These are phyloP conservation scores for Odobenus rosmarus DNA, from an alignment of 2,113 vertebrate genomes.

Conservation along the genomic window DNA sequence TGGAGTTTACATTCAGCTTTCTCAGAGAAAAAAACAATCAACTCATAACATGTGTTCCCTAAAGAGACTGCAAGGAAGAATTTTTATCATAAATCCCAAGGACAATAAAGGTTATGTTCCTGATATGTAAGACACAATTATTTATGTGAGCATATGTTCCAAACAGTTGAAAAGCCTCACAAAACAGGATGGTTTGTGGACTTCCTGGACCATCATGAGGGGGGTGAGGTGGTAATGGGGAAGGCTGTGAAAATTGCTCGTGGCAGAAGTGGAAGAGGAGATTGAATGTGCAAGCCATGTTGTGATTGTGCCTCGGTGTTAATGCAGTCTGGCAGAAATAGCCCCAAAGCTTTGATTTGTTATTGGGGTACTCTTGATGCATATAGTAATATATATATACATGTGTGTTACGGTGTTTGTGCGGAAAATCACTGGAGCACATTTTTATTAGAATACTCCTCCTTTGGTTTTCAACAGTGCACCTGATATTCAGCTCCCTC, in stretches of 20 bases:
- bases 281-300: not conserved
- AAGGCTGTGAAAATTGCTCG: not conserved
- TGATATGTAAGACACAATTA: not conserved
- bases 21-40: not conserved
- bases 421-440: not conserved
- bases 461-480: not conserved
- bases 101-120: not conserved
- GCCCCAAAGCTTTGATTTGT: not conserved
- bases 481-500: too few relatives aligned
- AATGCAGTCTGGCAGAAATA: not conserved
- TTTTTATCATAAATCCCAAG: not conserved
- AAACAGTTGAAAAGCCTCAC: not conserved
- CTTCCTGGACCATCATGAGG: not conserved
- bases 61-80: not conserved
- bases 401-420: not conserved
- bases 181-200: not conserved
- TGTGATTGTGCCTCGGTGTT: not conserved
- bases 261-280: not conserved
- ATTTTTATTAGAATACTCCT: not conserved
- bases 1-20: not conserved
- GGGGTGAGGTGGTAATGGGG: accelerated
- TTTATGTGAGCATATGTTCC: not conserved
- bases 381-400: not conserved
- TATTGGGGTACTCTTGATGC: not conserved
- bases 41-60: not conserved